Conservation (phyloP, 1,140 invertebrate species). For the Homarus americanus region DNA sequence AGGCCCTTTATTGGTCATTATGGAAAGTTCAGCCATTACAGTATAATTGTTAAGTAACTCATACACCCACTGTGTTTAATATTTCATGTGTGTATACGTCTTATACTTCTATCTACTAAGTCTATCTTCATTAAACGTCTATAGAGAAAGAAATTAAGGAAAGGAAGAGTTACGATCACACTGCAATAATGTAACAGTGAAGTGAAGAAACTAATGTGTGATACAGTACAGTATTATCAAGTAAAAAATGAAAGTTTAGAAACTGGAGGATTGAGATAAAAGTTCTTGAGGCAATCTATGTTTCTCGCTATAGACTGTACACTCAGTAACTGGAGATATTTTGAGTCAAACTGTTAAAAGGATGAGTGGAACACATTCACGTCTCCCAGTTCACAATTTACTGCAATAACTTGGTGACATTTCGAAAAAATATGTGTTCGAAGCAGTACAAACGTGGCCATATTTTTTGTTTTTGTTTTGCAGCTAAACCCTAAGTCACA, state of each 20-base stretch:
- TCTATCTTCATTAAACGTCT: constrained; percentile 25
- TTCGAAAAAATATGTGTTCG: constrained; percentile 30
- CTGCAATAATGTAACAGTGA: background rate
- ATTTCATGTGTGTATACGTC: constrained; percentile 1
- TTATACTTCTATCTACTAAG: constrained; percentile 8
- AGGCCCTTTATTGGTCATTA: constrained; percentile 39
- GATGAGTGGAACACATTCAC: constrained; percentile 16
- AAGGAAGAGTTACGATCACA: background rate
- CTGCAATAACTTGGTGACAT: constrained; percentile 26
- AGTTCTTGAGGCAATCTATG: constrained; percentile 9
- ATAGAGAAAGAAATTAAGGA: background rate
- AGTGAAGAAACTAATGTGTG: background rate
- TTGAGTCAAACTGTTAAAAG: constrained; percentile 28
- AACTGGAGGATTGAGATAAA: background rate
- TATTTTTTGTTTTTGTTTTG: background rate
- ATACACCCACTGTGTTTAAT: constrained; percentile 11
- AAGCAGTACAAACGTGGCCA: constrained; percentile 33
- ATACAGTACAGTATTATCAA: background rate
- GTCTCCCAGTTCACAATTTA: constrained; percentile 5
- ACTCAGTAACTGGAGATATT: constrained; percentile 29
- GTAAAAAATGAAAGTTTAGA: background rate
- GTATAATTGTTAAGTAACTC: constrained; percentile 9
- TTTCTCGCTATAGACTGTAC: constrained; percentile 21
- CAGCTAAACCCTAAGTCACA: constrained; percentile 38
- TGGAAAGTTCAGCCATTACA: constrained; percentile 3